Evolutionary conservation across 2,797 vertebrate genomes (phyloP).

Genomic region (Pagetopsis macropterus): DNA sequence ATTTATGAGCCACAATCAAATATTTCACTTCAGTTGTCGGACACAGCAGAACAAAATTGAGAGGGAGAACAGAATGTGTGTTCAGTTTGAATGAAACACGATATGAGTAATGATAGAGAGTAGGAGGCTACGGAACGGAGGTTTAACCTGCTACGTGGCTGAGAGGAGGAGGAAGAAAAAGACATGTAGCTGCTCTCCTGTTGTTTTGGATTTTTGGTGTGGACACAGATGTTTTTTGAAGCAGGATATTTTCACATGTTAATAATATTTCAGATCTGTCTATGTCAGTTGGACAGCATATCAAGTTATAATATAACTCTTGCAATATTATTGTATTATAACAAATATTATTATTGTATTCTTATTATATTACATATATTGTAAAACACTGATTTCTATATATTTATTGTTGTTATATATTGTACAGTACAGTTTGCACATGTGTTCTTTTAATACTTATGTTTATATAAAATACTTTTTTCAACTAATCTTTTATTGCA

Average conservation of each 20-base stretch:
- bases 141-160: not conserved
- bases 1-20: conserved; percentile 33
- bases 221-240: not conserved
- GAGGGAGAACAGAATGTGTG: conserved; percentile 13
- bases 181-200: not conserved
- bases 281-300: not conserved
- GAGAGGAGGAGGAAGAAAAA: conserved; percentile 1
- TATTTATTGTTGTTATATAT: too few species aligned
- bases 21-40: conserved; percentile 25
- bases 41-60: conserved; percentile 13
- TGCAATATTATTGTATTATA: too few species aligned
- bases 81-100: conserved; percentile 18
- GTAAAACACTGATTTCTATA: too few species aligned
- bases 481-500: too few species aligned
- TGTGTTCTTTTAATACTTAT: too few species aligned
- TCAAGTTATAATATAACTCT: too few species aligned
- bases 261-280: not conserved
- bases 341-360: too few species aligned
- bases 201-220: not conserved
- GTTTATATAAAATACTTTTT: too few species aligned
- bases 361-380: too few species aligned
- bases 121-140: not conserved
- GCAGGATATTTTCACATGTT: not conserved
- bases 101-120: conserved; percentile 6
- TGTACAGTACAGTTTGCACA: too few species aligned